Conservation (phyloP, 1,140 invertebrate species). For the Polypedilum pembai region DNA sequence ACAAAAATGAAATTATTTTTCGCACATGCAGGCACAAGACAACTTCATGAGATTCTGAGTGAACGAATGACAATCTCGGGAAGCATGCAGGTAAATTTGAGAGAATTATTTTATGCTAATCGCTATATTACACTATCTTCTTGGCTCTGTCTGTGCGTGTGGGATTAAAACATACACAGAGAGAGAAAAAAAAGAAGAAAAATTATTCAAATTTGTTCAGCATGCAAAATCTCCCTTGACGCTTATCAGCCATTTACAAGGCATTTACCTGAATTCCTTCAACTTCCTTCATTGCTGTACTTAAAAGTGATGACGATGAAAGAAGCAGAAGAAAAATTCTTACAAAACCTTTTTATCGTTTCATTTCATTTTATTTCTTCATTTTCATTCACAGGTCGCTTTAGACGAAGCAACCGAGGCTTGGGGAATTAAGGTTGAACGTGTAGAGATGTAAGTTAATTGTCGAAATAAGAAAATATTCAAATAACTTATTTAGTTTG, state of each 20-base stretch:
- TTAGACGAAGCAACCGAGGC: slow-evolving; percentile 90
- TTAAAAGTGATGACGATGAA: background rate
- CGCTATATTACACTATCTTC: background rate
- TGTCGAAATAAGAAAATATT: slow-evolving; percentile 26
- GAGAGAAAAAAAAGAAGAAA: too few relatives aligned
- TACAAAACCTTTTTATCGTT: background rate
- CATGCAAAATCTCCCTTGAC: too few relatives aligned
- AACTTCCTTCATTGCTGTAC: too few relatives aligned
- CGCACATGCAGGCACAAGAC: slow-evolving; percentile 63
- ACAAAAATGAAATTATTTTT: too few relatives aligned
- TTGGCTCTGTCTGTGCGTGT: background rate
- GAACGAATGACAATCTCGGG: slow-evolving; percentile 88
- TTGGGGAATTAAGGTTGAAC: slow-evolving; percentile 94
- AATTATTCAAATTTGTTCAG: too few relatives aligned
- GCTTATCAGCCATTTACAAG: too few relatives aligned
- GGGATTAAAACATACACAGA: too few relatives aligned
- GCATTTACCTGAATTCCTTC: too few relatives aligned
- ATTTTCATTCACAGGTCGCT: slow-evolving; percentile 16
- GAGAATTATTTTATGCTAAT: slow-evolving; percentile 20
- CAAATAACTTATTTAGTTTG: background rate
- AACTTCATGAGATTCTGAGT: slow-evolving; percentile 89
- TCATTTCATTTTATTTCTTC: slow-evolving; percentile 29
- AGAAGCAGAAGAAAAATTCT: background rate
- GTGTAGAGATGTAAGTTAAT: slow-evolving; percentile 84
- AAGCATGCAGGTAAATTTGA: slow-evolving; percentile 59